A percentile compares a stretch with the other conserved stretches of the same genome.
These are phyloP conservation scores for Argyrosomus japonicus DNA, from an alignment of 2,113 vertebrate species.

Conservation along the genomic window DNA sequence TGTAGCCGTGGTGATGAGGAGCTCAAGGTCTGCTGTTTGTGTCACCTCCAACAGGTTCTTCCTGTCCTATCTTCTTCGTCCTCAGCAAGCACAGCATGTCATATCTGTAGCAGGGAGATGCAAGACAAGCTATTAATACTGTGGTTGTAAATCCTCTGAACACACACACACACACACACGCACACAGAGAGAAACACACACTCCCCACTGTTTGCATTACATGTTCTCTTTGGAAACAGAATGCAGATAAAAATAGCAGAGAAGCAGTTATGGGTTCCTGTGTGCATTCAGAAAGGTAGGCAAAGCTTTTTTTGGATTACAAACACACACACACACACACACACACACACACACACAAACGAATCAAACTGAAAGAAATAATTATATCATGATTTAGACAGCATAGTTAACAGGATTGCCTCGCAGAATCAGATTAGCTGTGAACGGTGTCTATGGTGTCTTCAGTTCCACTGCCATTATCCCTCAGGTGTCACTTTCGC, in stretches of 20 bases:
- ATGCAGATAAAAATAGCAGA: slow-evolving; percentile 58
- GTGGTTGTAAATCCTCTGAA: slow-evolving; percentile 39
- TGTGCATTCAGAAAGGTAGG: slow-evolving; percentile 14
- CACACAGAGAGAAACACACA: neutral
- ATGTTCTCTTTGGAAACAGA: slow-evolving; percentile 33
- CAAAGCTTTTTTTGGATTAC: neutral
- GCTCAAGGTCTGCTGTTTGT: neutral
- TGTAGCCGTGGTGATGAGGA: neutral
- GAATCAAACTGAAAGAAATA: slow-evolving; percentile 11
- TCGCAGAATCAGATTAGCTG: slow-evolving; percentile 22
- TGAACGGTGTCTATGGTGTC: neutral
- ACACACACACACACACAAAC: neutral
- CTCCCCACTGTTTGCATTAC: slow-evolving; percentile 5
- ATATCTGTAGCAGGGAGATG: slow-evolving; percentile 55
- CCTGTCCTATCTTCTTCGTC: slow-evolving; percentile 29
- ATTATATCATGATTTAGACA: slow-evolving; percentile 31
- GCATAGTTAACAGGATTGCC: slow-evolving; percentile 31
- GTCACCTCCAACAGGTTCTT: slow-evolving; percentile 14
- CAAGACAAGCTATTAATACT: slow-evolving; percentile 62
- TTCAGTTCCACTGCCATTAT: slow-evolving; percentile 12
- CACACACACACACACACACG: slow-evolving; percentile 21
- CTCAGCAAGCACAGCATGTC: slow-evolving; percentile 13
- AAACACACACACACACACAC: neutral
- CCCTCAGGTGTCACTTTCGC: neutral
- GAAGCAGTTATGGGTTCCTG: slow-evolving; percentile 34